Evolutionary conservation across 2,113 vertebrate species (phyloP), one percentile per base, ranked within the genome.

Genomic region (Seriola rivoliana): DNA sequence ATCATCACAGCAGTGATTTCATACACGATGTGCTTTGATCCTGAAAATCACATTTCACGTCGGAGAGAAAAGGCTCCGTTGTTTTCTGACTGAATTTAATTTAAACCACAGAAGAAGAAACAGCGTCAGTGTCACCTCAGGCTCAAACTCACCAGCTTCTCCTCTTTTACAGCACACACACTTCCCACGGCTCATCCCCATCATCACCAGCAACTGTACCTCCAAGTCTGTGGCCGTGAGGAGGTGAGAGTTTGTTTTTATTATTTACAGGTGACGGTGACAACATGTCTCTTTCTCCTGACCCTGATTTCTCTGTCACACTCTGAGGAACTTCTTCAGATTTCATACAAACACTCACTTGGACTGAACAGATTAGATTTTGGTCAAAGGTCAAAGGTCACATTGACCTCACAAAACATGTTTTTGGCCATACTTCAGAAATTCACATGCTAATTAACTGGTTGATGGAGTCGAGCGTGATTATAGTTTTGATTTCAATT

Each of bases 151-250:
- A 58, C 12, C 5, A 13, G 4, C n/a, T 50, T 67, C 3, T 23
- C 74, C 25, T 67, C 59, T 84, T 83, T 81, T 88, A 79, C 93
- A 99, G 98, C 97, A 98, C 91, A 99, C 98, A 46, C 98, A 99
- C 77, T 97, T 95, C 87, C 97, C 97, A n/a, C 96, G 97, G 44
- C 97, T 99, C 79, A 97, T 99, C 91, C 98, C 98, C 87, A 96
- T 99, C 95, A 97, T 99, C 94, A 97, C 96, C 91, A 97, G 96
- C 95, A 97, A 96, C 95, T 99, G 98, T 85, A 95, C 94, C 29
- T 97, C 96, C 81, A 99, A 99, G 88, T 98, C 97, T 73, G 98
- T 99, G 94, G 96, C 96, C 3, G 96, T 99, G 80, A 95, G 98
- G 75, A 96, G 98, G 98, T 99, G 70, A 93, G 84, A 65, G 29